Conservation (phyloP, 2,888 invertebrate species). For the Helicoverpa assulta region DNA sequence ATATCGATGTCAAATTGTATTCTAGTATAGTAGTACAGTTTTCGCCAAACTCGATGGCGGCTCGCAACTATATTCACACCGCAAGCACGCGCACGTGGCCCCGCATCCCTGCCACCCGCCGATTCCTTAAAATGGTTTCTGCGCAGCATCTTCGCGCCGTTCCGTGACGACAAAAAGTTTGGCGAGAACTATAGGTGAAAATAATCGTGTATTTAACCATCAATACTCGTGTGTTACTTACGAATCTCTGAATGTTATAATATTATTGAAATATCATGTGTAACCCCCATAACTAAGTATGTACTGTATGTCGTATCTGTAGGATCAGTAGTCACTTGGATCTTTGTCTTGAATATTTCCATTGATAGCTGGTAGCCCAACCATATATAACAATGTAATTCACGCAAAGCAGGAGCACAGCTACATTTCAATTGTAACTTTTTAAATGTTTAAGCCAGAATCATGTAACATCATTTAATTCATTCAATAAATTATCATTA, state of each 20-base stretch:
- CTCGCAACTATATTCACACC: no score
- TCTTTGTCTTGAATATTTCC: conserved; percentile 8
- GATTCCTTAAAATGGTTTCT: no score
- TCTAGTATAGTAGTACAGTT: conserved; percentile 1
- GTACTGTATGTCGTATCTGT: conserved; percentile 9
- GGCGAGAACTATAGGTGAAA: conserved; percentile 19
- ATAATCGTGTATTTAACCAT: conserved; percentile 31
- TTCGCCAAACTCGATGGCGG: no score
- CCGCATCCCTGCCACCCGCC: no score
- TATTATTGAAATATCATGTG: conserved; percentile 16
- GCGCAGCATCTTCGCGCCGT: no score
- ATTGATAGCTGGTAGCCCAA: not conserved
- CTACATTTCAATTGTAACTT: conserved; percentile 31
- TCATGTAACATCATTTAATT: conserved; percentile 52
- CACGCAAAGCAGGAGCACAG: conserved; percentile 23
- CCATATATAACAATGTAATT: conserved; percentile 5
- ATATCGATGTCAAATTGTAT: not conserved
- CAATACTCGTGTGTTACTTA: conserved; percentile 17
- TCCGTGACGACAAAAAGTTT: no score
- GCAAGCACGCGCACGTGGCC: no score
- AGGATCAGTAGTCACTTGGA: conserved; percentile 30
- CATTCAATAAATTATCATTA: conserved; percentile 52
- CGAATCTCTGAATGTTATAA: conserved; percentile 21
- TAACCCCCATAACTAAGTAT: conserved; percentile 4
- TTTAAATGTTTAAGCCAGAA: conserved; percentile 70